Percentiles rank a stretch among this genome's conserved stretches.
Evolutionary conservation across 2,797 vertebrate species (phyloP).

Genomic region (Labeo calbasu): DNA sequence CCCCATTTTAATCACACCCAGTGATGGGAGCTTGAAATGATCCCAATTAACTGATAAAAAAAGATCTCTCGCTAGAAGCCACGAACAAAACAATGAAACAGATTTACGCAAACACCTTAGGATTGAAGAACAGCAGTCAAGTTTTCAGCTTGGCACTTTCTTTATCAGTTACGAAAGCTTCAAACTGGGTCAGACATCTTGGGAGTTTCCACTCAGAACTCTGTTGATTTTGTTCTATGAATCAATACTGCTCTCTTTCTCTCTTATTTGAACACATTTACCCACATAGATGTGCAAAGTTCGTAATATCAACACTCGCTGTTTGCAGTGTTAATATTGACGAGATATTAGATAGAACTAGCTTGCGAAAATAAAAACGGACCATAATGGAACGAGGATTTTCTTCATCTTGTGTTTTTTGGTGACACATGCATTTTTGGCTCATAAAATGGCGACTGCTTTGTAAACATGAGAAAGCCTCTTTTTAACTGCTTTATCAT

Average conservation of each 20-base stretch:
- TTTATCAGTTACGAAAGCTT: constrained; percentile 37
- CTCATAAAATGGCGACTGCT: constrained; percentile 8
- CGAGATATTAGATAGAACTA: background rate
- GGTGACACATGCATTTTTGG: constrained; percentile 6
- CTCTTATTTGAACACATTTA: constrained; percentile 27
- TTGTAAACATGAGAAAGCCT: constrained; percentile 1
- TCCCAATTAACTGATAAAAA: constrained; percentile 62
- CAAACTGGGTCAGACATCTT: constrained; percentile 65
- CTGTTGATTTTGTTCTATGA: constrained; percentile 49
- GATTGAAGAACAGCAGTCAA: constrained; percentile 30
- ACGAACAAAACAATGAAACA: constrained; percentile 31
- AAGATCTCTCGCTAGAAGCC: constrained; percentile 44
- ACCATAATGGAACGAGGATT: background rate
- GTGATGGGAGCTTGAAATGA: constrained; percentile 1
- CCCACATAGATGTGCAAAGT: constrained; percentile 21
- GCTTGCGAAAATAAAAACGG: background rate
- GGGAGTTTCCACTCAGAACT: constrained; percentile 60
- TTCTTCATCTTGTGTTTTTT: background rate
- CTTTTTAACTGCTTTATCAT: constrained; percentile 6
- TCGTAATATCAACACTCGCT: background rate
- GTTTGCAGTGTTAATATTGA: background rate
- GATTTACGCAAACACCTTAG: constrained; percentile 47
- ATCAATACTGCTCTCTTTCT: constrained; percentile 29
- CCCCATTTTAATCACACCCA: background rate
- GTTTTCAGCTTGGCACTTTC: constrained; percentile 47